Percentiles rank a stretch among this genome's conserved stretches.
Evolutionary conservation across 2,113 vertebrate species (phyloP).

Genomic region (Ondatra zibethicus): DNA sequence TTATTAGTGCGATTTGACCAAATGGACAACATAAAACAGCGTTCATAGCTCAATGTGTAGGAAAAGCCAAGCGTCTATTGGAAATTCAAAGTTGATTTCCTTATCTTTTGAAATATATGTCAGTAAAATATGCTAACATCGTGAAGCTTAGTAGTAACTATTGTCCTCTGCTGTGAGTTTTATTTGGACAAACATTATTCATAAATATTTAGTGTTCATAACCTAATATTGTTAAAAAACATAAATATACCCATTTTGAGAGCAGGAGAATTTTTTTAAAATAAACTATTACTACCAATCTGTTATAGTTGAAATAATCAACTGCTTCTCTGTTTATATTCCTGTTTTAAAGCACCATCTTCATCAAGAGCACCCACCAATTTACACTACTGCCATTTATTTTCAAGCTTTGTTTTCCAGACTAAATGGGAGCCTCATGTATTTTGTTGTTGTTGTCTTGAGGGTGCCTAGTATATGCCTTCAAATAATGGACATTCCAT

Average conservation of each 20-base stretch:
- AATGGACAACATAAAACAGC: slow-evolving; percentile 38
- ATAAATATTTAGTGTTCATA: slow-evolving; percentile 31
- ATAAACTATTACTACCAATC: background rate
- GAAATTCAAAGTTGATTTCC: slow-evolving; percentile 51
- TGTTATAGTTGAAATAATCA: background rate
- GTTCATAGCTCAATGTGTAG: slow-evolving; percentile 34
- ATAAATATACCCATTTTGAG: slow-evolving; percentile 1
- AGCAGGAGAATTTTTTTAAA: background rate
- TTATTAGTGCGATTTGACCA: slow-evolving; percentile 41
- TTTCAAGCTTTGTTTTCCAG: background rate
- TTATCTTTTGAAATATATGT: slow-evolving; percentile 22
- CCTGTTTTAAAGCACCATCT: background rate
- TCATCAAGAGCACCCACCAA: background rate
- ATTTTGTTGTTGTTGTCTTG: background rate
- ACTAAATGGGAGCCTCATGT: background rate
- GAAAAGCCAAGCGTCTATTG: slow-evolving; percentile 51
- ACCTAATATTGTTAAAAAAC: background rate
- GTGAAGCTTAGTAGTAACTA: background rate
- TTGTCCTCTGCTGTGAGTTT: slow-evolving; percentile 22
- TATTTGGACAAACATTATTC: background rate
- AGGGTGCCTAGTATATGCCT: background rate
- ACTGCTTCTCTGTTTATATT: background rate
- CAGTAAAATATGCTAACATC: background rate
- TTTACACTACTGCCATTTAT: background rate
- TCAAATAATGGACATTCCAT: background rate